A percentile compares a stretch with the other conserved stretches of the same genome.
Conservation (phyloP, 2,113 vertebrate genomes). For the Bolborhynchus lineola region DNA sequence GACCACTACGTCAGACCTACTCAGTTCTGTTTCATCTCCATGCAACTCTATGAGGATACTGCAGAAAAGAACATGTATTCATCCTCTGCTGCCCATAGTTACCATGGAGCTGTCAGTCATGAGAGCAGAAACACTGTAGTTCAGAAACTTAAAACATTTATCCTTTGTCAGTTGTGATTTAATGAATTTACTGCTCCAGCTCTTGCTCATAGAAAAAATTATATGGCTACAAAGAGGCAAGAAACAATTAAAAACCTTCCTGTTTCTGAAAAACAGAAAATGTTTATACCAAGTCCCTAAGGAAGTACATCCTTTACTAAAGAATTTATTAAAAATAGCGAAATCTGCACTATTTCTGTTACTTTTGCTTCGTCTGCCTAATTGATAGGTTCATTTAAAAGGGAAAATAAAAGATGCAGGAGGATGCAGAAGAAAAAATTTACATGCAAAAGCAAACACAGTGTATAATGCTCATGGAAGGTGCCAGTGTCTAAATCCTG, state of each 20-base stretch:
- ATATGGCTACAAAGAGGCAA: neutral
- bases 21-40: neutral
- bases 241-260: constrained; percentile 4
- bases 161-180: neutral
- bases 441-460: constrained; percentile 10
- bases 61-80: neutral
- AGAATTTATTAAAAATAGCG: neutral
- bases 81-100: neutral
- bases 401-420: neutral
- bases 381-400: constrained; percentile 40
- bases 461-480: neutral
- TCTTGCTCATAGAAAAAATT: neutral
- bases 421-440: neutral
- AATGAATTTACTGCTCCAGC: neutral
- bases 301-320: neutral
- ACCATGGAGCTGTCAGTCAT: neutral
- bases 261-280: neutral
- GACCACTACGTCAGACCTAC: neutral
- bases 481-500: neutral
- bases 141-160: neutral
- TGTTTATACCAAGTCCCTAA: neutral
- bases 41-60: neutral
- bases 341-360: neutral
- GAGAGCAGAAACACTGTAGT: neutral
- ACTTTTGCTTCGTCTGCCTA: constrained; percentile 36